Conservation (phyloP, 1,140 invertebrate species). For the Aphaenogaster rudis region DNA sequence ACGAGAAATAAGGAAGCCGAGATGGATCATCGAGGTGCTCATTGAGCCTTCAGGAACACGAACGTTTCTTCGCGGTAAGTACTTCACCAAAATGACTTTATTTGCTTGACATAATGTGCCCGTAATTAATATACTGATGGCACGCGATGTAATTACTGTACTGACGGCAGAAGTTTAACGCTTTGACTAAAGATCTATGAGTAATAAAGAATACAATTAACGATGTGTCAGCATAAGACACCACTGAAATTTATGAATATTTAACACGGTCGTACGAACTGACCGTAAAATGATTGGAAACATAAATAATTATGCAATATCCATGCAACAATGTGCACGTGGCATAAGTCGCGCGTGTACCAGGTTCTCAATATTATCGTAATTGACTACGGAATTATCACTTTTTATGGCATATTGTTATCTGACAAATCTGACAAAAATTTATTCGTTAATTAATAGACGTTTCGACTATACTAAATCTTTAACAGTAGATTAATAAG, state of each 20-base stretch:
- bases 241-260: constrained; percentile 39
- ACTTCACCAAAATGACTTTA: constrained; percentile 54
- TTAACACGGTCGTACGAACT: constrained; percentile 3
- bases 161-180: constrained; percentile 19
- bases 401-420: neutral
- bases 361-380: neutral
- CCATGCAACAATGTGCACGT: neutral
- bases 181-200: constrained; percentile 55
- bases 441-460: too few relatives aligned
- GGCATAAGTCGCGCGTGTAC: too few relatives aligned
- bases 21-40: constrained; percentile 57
- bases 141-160: constrained; percentile 38
- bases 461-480: too few relatives aligned
- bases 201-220: constrained; percentile 30
- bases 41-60: constrained; percentile 18
- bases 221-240: constrained; percentile 20
- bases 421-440: neutral
- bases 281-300: neutral
- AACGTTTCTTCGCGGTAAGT: constrained; percentile 24
- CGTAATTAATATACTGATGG: constrained; percentile 54
- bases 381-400: neutral
- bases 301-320: constrained; percentile 43
- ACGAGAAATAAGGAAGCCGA: constrained; percentile 28
- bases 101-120: constrained; percentile 22
- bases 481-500: too few relatives aligned